phyloP scores from a whole-genome alignment of 2,113 vertebrate genomes.

The Epinephelus fuscoguttatus region DNA sequence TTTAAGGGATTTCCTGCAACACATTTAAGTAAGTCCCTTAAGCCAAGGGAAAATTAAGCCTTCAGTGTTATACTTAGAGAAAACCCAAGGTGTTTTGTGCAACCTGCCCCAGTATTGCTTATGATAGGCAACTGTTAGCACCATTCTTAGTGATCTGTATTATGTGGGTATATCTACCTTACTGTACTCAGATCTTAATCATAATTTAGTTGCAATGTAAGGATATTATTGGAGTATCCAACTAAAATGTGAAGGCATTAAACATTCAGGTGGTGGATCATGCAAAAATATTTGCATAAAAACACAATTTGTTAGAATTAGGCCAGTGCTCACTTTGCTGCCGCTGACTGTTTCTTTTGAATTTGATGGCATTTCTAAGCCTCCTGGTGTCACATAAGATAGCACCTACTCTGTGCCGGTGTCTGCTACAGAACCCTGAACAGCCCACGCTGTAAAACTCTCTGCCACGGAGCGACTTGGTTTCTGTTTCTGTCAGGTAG shows the following conservation, averaged over 20 bases:
- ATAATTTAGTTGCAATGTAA: too few relatives aligned
- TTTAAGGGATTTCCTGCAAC: too few relatives aligned
- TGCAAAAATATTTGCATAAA: neutral
- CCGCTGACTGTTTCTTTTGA: neutral
- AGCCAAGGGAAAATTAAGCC: too few relatives aligned
- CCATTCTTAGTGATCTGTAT: too few relatives aligned
- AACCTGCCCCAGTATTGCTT: too few relatives aligned
- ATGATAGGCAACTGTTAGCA: too few relatives aligned
- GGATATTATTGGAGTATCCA: too few relatives aligned
- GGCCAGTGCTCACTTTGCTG: conserved; percentile 3
- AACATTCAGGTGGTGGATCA: neutral
- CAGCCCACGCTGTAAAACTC: neutral
- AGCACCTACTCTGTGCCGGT: neutral
- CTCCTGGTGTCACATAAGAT: conserved; percentile 12
- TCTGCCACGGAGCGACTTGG: neutral
- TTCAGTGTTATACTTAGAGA: too few relatives aligned
- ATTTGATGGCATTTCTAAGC: neutral
- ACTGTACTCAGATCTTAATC: too few relatives aligned
- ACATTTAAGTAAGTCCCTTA: too few relatives aligned
- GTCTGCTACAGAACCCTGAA: conserved; percentile 15
- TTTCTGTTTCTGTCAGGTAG: conserved; percentile 39
- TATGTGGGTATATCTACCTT: too few relatives aligned
- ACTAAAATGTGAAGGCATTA: neutral
- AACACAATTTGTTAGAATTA: neutral
- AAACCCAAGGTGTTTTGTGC: too few relatives aligned